Conservation (phyloP, 2,888 invertebrate genomes). For the Caenorhabditis drosophilae region DNA sequence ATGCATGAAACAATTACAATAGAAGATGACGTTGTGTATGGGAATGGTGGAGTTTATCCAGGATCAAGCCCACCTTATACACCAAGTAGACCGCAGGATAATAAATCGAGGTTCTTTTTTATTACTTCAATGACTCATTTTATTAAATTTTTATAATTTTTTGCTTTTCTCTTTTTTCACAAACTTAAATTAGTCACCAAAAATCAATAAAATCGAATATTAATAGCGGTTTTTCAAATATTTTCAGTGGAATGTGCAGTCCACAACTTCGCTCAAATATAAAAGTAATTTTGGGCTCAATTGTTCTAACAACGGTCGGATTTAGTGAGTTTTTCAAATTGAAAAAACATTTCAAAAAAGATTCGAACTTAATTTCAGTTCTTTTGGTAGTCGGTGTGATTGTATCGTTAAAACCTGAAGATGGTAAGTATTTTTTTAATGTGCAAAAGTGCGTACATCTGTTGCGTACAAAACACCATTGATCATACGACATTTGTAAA, state of each 20-base stretch:
- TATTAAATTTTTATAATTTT: too few species aligned
- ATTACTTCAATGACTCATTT: too few species aligned
- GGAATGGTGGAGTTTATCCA: constrained; percentile 46
- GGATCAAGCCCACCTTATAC: constrained; percentile 47
- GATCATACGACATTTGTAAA: background rate
- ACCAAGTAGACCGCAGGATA: constrained; percentile 43
- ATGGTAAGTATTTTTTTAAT: constrained; percentile 18
- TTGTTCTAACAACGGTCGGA: constrained; percentile 59
- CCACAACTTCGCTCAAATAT: constrained; percentile 58
- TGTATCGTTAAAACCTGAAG: constrained; percentile 40
- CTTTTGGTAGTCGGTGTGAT: constrained; percentile 40
- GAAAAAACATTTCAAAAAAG: background rate
- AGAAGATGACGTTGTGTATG: constrained; percentile 33
- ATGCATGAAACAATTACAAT: constrained; percentile 23
- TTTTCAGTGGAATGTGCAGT: constrained; percentile 56
- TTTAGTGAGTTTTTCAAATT: constrained; percentile 8
- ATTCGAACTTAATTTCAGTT: constrained; percentile 11
- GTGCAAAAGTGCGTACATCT: too few species aligned
- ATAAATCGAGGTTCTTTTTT: constrained; percentile 39
- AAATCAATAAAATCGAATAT: too few species aligned
- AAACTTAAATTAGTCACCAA: too few species aligned
- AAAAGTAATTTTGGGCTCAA: constrained; percentile 61
- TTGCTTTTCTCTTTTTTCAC: too few species aligned
- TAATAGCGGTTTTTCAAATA: too few species aligned
- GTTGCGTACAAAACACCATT: too few species aligned